Evolutionary conservation across 2,888 invertebrate species (phyloP).

Genomic region (Theretra japonica): DNA sequence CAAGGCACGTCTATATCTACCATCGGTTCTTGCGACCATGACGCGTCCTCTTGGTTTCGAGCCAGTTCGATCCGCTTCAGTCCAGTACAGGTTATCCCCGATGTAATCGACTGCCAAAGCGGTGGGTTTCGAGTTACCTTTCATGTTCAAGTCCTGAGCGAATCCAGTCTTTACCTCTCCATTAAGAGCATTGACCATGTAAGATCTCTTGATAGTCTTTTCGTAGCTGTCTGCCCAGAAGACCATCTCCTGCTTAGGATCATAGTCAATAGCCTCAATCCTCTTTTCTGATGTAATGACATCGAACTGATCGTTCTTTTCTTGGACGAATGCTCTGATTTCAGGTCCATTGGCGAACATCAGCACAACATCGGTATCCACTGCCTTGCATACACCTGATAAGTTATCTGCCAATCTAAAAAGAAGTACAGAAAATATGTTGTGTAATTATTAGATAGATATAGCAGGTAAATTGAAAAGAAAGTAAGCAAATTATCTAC

Average conservation of each 20-base stretch:
- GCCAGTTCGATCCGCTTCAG: conserved; percentile 91
- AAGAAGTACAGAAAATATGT: conserved; percentile 29
- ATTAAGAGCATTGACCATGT: conserved; percentile 91
- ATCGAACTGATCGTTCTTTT: conserved; percentile 88
- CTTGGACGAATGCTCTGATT: conserved; percentile 89
- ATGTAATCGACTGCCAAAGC: conserved; percentile 97
- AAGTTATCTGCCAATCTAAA: conserved; percentile 87
- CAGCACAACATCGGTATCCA: conserved; percentile 87
- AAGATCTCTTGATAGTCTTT: conserved; percentile 95
- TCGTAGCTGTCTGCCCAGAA: conserved; percentile 98
- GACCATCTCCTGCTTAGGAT: conserved; percentile 92
- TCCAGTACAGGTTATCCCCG: conserved; percentile 97
- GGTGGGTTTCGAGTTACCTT: conserved; percentile 93
- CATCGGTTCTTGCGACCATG: conserved; percentile 95
- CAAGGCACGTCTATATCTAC: conserved; percentile 92
- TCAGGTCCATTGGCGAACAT: conserved; percentile 94
- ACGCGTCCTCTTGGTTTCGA: conserved; percentile 91
- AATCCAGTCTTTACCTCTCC: conserved; percentile 92
- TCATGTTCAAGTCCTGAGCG: conserved; percentile 94
- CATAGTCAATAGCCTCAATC: conserved; percentile 96
- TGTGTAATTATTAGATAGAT: background rate
- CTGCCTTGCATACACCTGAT: conserved; percentile 93
- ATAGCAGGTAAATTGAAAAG: background rate
- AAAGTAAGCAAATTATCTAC: too few species aligned
- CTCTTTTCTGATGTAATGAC: conserved; percentile 94